Evolutionary conservation across 2,797 vertebrate genomes (phyloP).

Genomic region (Capromys pilorides): DNA sequence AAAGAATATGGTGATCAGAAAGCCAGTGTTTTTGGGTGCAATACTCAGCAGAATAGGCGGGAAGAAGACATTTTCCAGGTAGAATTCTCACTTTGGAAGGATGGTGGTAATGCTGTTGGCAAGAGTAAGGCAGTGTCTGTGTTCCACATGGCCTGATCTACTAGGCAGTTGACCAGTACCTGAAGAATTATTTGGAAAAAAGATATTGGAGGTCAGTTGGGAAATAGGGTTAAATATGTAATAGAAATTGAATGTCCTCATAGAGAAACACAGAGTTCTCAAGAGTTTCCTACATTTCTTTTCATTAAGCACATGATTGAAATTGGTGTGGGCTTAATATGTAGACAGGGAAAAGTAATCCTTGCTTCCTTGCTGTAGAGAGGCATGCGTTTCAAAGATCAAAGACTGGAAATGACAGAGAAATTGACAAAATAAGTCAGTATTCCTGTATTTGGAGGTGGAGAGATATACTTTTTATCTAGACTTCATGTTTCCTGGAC

Average conservation of each 20-base stretch:
- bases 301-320: background rate
- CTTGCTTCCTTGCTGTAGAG: background rate
- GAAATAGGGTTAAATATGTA: background rate
- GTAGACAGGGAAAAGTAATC: background rate
- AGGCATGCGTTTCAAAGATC: slow-evolving; percentile 19
- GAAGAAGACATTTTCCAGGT: background rate
- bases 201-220: background rate
- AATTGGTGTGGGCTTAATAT: background rate
- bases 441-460: background rate
- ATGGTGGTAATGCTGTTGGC: background rate
- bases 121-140: slow-evolving; percentile 11
- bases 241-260: background rate
- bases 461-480: background rate
- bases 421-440: slow-evolving; percentile 17
- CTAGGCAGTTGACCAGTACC: background rate
- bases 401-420: slow-evolving; percentile 8
- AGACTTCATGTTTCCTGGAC: background rate
- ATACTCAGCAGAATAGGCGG: background rate
- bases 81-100: background rate
- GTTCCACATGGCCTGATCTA: background rate
- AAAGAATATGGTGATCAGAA: background rate
- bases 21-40: background rate
- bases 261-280: background rate
- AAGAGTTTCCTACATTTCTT: background rate
- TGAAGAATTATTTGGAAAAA: slow-evolving; percentile 26